Evolutionary conservation across 64 coral and sea anemone species (phyloP).

Genomic region (Exaiptasia diaphana): DNA sequence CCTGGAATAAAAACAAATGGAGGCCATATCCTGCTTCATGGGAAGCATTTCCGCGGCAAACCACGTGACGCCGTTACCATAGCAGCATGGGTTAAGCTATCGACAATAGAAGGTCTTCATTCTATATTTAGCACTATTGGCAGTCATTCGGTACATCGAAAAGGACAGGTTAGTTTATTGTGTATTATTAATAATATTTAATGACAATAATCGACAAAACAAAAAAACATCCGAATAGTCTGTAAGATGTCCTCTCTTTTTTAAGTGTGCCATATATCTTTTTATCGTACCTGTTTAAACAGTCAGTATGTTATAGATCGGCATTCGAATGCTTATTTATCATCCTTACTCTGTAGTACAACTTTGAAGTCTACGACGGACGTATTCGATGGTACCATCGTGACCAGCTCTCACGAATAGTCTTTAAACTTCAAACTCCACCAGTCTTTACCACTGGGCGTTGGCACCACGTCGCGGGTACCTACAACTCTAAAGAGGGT

Average conservation of each 20-base stretch:
- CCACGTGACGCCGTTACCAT: constrained; percentile 70
- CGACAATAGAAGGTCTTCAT: constrained; percentile 55
- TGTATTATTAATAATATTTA: too few relatives aligned
- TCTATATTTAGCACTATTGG: constrained; percentile 64
- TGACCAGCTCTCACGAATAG: constrained; percentile 37
- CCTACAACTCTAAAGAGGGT: constrained; percentile 68
- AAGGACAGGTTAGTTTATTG: constrained; percentile 9
- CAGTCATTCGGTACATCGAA: constrained; percentile 14
- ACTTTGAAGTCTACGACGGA: constrained; percentile 66
- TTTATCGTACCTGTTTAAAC: too few relatives aligned
- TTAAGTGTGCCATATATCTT: too few relatives aligned
- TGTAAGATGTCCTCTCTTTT: too few relatives aligned
- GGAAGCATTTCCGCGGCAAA: constrained; percentile 67
- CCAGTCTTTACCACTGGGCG: constrained; percentile 49
- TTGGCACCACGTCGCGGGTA: constrained; percentile 91
- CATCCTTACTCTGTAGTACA: constrained; percentile 20
- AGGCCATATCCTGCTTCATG: constrained; percentile 63
- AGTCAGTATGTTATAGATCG: too few relatives aligned
- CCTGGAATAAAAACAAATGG: constrained; percentile 55
- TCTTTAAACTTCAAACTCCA: constrained; percentile 62
- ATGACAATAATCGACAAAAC: too few relatives aligned
- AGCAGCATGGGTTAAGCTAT: constrained; percentile 84
- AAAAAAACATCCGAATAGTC: too few relatives aligned
- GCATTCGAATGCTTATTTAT: too few relatives aligned
- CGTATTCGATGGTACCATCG: constrained; percentile 76